Evolutionary conservation across 35 echinoderm and acorn worm genomes (phyloP).

Genomic region (Hemicentrotus pulcherrimus): DNA sequence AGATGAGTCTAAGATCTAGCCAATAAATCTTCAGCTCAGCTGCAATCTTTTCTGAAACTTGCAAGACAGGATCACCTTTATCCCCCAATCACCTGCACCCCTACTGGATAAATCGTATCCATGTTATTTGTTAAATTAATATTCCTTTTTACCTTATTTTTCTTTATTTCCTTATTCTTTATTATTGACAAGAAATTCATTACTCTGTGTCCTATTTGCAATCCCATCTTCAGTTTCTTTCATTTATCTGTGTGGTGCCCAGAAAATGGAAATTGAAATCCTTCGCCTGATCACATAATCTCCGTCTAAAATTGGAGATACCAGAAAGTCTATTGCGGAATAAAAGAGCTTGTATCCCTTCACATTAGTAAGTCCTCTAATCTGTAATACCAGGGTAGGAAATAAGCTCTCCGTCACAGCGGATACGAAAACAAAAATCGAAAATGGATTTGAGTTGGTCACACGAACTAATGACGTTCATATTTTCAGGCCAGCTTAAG

Average conservation of each 20-base stretch:
- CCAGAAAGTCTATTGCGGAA: background rate
- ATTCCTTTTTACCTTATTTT: background rate
- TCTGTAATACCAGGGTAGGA: background rate
- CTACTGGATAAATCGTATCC: no score
- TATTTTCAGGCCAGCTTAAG: background rate
- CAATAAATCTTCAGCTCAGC: no score
- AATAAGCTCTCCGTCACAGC: background rate
- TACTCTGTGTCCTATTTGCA: background rate
- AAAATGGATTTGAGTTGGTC: background rate
- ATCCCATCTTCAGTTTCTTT: background rate
- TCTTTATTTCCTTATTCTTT: background rate
- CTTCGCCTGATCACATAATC: background rate
- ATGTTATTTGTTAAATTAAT: no score
- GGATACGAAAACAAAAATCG: background rate
- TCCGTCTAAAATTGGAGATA: background rate
- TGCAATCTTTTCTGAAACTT: no score
- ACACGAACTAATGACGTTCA: background rate
- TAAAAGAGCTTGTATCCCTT: background rate
- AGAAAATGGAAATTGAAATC: background rate
- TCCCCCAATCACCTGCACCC: no score
- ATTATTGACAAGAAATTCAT: background rate
- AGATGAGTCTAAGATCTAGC: no score
- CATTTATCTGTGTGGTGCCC: background rate
- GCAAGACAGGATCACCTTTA: no score
- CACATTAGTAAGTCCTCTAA: background rate